phyloP scores from a whole-genome alignment of 2,113 vertebrate species.

The Cisticola juncidis region DNA sequence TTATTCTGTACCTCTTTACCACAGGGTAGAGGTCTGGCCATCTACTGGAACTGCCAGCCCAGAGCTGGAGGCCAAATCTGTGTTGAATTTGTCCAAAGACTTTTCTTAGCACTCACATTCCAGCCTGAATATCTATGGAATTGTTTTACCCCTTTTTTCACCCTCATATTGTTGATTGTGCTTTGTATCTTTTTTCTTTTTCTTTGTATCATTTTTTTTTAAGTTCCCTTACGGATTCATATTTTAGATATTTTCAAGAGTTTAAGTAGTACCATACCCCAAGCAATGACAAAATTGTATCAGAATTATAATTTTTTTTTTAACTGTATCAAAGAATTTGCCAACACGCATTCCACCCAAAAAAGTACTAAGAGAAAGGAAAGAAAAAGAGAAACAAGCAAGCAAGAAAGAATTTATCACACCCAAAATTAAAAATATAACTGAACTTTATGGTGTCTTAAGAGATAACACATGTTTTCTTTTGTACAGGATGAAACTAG shows the following conservation, averaged over 20 bases:
- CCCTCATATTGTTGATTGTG: slow-evolving; percentile 19
- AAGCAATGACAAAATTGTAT: neutral
- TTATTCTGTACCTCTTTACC: slow-evolving; percentile 70
- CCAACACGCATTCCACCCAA: neutral
- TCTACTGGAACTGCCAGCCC: slow-evolving; percentile 61
- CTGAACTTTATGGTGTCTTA: neutral
- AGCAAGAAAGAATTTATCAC: neutral
- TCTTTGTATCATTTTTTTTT: neutral
- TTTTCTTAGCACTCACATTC: slow-evolving; percentile 64
- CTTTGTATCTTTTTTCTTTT: neutral
- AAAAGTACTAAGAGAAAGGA: neutral
- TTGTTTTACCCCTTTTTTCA: slow-evolving; percentile 20
- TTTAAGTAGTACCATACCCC: neutral
- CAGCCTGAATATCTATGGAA: slow-evolving; percentile 64
- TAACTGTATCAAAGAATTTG: neutral
- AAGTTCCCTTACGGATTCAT: neutral
- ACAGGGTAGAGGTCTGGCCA: slow-evolving; percentile 60
- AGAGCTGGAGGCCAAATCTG: slow-evolving; percentile 79
- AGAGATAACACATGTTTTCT: slow-evolving; percentile 9
- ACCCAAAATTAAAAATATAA: neutral
- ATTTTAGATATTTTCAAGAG: neutral
- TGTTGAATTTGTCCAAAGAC: slow-evolving; percentile 76
- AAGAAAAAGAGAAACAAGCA: neutral
- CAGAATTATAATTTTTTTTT: neutral
- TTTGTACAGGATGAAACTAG: neutral